Evolutionary conservation across 2,113 vertebrate species (phyloP), one percentile per base, ranked within the genome.

Genomic region (Menura novaehollandiae): DNA sequence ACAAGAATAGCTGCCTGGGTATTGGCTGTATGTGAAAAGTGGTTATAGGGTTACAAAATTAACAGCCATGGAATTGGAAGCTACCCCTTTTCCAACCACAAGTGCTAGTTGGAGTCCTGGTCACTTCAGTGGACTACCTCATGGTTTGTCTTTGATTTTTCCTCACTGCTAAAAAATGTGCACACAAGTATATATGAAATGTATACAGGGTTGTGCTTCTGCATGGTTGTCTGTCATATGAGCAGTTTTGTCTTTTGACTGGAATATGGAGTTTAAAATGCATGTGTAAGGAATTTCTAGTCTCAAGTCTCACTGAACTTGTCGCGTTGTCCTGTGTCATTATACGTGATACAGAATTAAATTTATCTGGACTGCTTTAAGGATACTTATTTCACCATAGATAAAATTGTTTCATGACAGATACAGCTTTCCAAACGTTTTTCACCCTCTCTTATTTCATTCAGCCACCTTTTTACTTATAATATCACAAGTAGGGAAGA

Each of bases 111-210:
- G 35, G 39, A 85, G 16, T 35, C 68, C 56, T 49, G 11, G 30
- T 59, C 44, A 13, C 41, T 88, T 91, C 49, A 73, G 30, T 83
- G 46, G 28, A 39, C 46, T 46, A 4, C 20, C 10, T 76, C 15
- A 10, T 74, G 46, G 15, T 80, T 96, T 81, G 47, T 69, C 43
- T 91, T 78, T 79, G n/a, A 47, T 86, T 44, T 82, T 66, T 75
- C 16, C 24, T 76, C 7, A 7, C 64, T 55, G 24, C 51, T 84
- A 30, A 46, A 56, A 80, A 66, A n/a, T 35, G 44, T 2, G 35
- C 9, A 13, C 26, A 27, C 15, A 51, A 52, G 5, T 52, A 9
- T 43, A 9, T 53, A 1, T 23, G 8, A 68, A 82, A 43, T 3
- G 0, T 58, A 2, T 46, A 4, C 13, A 13, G 37, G 14, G 23